A percentile compares a stretch with the other conserved stretches of the same genome.
Conservation (phyloP, 2,888 invertebrate species). For the Busseola fusca region DNA sequence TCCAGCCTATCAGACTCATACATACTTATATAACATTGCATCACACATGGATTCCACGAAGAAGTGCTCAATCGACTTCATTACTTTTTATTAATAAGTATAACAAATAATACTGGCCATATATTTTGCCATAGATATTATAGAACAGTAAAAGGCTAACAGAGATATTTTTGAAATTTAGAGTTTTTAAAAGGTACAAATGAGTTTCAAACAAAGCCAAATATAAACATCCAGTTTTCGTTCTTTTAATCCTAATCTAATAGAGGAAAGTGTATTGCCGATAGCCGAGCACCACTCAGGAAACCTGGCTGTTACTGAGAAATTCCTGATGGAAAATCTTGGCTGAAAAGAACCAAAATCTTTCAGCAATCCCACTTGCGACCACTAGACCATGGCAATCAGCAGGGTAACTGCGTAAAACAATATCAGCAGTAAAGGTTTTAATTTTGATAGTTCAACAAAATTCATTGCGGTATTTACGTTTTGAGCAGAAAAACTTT, state of each 20-base stretch:
- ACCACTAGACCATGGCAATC: background rate
- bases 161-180: background rate
- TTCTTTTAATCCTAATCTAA: background rate
- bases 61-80: background rate
- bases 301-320: background rate
- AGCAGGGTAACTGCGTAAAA: too few species aligned
- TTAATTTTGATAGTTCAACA: background rate
- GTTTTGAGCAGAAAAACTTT: background rate
- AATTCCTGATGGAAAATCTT: background rate
- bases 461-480: background rate
- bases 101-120: background rate
- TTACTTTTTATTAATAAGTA: background rate
- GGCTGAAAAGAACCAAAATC: background rate
- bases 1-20: constrained; percentile 17
- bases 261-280: background rate
- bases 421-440: background rate
- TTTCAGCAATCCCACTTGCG: background rate
- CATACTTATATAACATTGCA: constrained; percentile 5
- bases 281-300: too few species aligned
- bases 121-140: background rate
- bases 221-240: background rate
- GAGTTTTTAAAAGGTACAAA: background rate
- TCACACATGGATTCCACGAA: background rate
- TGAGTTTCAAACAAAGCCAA: background rate
- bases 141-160: background rate